phyloP scores from a whole-genome alignment of 2,113 vertebrate species.

The Gila orcuttii region DNA sequence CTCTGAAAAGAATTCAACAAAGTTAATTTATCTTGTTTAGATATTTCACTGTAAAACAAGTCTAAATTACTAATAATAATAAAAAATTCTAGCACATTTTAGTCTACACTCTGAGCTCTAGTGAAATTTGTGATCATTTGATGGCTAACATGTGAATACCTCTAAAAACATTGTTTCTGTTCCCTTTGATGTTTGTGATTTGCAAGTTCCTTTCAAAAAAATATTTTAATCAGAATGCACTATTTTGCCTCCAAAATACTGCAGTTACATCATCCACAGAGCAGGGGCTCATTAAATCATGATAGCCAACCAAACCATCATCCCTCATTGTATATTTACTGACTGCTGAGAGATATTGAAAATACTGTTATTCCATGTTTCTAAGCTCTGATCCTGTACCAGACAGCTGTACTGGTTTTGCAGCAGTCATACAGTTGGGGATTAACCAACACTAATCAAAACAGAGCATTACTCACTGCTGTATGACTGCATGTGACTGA shows the following conservation, averaged over 20 bases:
- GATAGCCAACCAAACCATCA: background rate
- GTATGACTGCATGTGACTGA: slow-evolving; percentile 5
- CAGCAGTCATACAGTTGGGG: slow-evolving; percentile 25
- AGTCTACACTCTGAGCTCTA: no score
- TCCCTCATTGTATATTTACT: background rate
- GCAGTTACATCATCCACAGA: background rate
- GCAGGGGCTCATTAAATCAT: background rate
- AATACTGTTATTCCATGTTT: slow-evolving; percentile 8
- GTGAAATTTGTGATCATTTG: no score
- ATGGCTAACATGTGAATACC: no score
- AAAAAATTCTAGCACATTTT: background rate
- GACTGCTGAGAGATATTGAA: background rate
- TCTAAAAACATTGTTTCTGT: no score
- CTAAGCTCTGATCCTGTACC: slow-evolving; percentile 22
- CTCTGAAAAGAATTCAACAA: background rate
- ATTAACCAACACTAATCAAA: slow-evolving; percentile 34
- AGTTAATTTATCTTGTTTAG: background rate
- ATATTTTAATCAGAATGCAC: no score
- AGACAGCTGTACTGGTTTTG: background rate
- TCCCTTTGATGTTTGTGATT: no score
- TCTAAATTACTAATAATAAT: background rate
- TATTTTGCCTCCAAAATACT: background rate
- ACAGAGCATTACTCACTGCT: slow-evolving; percentile 13
- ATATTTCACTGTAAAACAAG: background rate
- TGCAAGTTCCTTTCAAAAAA: no score